Evolutionary conservation across 2,888 invertebrate genomes (phyloP).

Genomic region (Heliothis peltigera): DNA sequence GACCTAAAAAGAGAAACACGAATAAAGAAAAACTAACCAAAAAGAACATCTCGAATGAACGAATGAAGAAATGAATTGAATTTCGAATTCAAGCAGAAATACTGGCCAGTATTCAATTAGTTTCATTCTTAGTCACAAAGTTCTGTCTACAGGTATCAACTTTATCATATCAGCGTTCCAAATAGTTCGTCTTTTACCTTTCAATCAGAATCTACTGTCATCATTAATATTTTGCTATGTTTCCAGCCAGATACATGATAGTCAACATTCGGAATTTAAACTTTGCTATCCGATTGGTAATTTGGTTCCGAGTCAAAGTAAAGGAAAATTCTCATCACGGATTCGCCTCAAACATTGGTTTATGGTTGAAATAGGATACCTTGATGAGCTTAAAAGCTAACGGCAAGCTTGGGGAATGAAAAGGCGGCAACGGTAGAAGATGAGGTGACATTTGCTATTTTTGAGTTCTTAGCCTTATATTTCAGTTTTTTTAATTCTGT

Average conservation of each 20-base stretch:
- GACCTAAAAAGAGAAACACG: no score
- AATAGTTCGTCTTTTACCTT: conserved; percentile 20
- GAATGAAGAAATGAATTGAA: no score
- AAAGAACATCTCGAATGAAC: no score
- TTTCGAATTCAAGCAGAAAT: neutral
- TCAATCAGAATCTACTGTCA: conserved; percentile 12
- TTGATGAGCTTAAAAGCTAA: no score
- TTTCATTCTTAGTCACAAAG: conserved; percentile 26
- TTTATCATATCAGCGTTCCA: conserved; percentile 5
- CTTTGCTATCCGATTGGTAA: conserved; percentile 5
- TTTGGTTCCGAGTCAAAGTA: conserved; percentile 28
- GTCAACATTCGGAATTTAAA: conserved; percentile 16
- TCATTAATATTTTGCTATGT: conserved; percentile 21
- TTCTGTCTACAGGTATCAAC: conserved; percentile 9
- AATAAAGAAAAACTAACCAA: no score
- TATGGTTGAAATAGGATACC: no score
- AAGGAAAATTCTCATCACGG: conserved; percentile 31
- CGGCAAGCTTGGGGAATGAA: no score
- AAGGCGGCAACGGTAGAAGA: no score
- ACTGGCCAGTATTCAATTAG: conserved; percentile 14
- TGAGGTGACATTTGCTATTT: no score
- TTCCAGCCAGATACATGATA: conserved; percentile 16
- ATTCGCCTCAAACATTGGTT: neutral
- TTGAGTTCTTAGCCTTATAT: no score
- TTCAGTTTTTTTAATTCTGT: no score